A percentile compares a stretch with the other conserved stretches of the same genome.
phyloP scores from a whole-genome alignment of 2,888 invertebrate genomes.

The Adelphocoris suturalis region DNA sequence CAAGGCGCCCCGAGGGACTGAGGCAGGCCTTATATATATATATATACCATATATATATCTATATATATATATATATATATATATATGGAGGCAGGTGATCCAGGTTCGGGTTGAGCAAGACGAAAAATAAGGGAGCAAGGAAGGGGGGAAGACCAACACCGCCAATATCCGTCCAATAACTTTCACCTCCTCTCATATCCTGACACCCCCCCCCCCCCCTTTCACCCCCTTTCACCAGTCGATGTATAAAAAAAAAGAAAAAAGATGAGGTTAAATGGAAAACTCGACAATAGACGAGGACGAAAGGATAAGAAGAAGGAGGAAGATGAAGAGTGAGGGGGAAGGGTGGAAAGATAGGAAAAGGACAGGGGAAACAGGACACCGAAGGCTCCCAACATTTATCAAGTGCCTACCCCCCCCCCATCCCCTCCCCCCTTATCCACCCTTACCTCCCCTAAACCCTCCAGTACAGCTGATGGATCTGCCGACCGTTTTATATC shows the following conservation, averaged over 20 bases:
- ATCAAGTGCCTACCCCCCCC: not conserved
- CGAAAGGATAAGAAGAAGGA: too few species aligned
- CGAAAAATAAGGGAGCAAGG: not conserved
- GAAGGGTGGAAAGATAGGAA: not conserved
- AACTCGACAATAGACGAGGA: not conserved
- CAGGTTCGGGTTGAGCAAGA: too few species aligned
- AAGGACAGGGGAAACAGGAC: not conserved
- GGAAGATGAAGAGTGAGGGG: not conserved
- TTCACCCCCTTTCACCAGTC: not conserved
- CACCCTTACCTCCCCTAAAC: too few species aligned
- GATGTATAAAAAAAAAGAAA: not conserved
- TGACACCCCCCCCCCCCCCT: not conserved
- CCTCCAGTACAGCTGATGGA: not conserved
- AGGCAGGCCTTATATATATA: too few species aligned
- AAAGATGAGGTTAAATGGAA: not conserved
- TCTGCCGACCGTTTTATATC: constrained; percentile 36
- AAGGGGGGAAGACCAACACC: not conserved
- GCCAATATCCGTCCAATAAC: constrained; percentile 35
- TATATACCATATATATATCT: too few species aligned
- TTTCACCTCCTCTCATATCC: not conserved
- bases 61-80: too few species aligned
- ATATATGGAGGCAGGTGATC: too few species aligned
- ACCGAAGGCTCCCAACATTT: not conserved
- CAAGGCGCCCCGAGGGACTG: too few species aligned
- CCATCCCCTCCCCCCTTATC: too few species aligned